Evolutionary conservation across 1,140 invertebrate species (phyloP).

Genomic region (Anadara kagoshimensis): DNA sequence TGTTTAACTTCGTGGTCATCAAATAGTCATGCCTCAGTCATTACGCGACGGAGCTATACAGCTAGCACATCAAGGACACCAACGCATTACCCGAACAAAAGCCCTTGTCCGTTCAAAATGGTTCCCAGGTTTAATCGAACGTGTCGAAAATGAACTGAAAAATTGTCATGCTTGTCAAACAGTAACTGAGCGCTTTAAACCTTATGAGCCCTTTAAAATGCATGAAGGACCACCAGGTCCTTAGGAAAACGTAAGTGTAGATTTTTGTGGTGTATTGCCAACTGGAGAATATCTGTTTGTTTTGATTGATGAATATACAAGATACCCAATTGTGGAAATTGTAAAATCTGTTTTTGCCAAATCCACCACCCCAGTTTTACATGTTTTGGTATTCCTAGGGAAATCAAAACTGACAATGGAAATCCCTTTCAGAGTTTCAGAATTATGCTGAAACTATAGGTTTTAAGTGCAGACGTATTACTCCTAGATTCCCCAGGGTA

Average conservation of each 20-base stretch:
- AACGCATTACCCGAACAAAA: slow-evolving; percentile 6
- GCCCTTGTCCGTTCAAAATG: slow-evolving; percentile 17
- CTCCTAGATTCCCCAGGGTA: slow-evolving; percentile 40
- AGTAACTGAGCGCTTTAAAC: not conserved
- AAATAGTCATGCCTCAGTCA: not conserved
- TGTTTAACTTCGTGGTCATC: not conserved
- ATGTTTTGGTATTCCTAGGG: slow-evolving; percentile 15
- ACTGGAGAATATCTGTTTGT: slow-evolving; percentile 17
- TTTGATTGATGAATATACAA: slow-evolving; percentile 6
- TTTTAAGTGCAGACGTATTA: slow-evolving; percentile 27
- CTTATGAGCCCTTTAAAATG: not conserved
- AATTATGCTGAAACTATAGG: slow-evolving; percentile 22
- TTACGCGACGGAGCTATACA: not conserved
- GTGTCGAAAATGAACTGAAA: not conserved
- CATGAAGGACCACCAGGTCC: slow-evolving; percentile 14
- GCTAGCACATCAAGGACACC: not conserved
- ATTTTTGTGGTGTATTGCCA: slow-evolving; percentile 22
- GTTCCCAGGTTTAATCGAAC: slow-evolving; percentile 8
- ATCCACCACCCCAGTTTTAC: slow-evolving; percentile 19
- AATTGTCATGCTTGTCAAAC: slow-evolving; percentile 13
- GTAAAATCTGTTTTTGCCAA: not conserved
- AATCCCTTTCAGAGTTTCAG: slow-evolving; percentile 40
- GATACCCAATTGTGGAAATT: slow-evolving; percentile 22
- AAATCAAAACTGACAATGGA: slow-evolving; percentile 44
- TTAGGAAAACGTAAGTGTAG: not conserved